phyloP scores from a whole-genome alignment of 2,113 vertebrate species.

The Gadus macrocephalus region DNA sequence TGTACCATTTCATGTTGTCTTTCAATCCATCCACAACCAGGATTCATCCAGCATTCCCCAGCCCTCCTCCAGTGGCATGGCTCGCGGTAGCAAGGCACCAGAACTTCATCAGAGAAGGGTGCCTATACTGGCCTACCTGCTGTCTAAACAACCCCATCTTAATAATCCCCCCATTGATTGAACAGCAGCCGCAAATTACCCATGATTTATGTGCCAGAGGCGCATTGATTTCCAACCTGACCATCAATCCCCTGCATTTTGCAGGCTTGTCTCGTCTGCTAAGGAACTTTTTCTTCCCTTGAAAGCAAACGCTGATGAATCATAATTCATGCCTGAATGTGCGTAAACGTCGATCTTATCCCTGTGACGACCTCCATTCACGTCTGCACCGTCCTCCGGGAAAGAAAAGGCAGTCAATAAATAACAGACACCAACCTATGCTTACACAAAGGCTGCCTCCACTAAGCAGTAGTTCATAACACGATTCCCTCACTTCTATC shows the following conservation, averaged over 20 bases:
- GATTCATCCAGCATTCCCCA: no score
- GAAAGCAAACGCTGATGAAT: neutral
- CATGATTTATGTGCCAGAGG: neutral
- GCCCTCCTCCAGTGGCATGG: no score
- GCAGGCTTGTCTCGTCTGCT: neutral
- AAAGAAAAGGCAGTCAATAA: neutral
- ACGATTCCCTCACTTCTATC: conserved; percentile 26
- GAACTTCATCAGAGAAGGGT: no score
- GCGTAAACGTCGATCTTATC: neutral
- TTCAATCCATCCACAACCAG: no score
- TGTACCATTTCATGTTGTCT: no score
- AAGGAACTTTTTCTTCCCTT: neutral
- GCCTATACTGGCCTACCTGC: neutral
- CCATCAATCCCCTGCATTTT: conserved; percentile 1
- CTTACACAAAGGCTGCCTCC: conserved; percentile 46
- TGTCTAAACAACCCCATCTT: conserved; percentile 2
- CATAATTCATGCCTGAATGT: conserved; percentile 4
- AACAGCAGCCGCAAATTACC: conserved; percentile 1
- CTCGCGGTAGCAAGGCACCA: no score
- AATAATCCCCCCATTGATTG: conserved; percentile 8
- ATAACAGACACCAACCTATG: neutral
- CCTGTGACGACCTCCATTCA: conserved; percentile 12
- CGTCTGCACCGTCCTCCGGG: neutral
- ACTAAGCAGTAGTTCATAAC: conserved; percentile 40
- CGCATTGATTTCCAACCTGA: conserved; percentile 16